phyloP scores from a whole-genome alignment of 2,797 vertebrate genomes.

The Megalops cyprinoides region DNA sequence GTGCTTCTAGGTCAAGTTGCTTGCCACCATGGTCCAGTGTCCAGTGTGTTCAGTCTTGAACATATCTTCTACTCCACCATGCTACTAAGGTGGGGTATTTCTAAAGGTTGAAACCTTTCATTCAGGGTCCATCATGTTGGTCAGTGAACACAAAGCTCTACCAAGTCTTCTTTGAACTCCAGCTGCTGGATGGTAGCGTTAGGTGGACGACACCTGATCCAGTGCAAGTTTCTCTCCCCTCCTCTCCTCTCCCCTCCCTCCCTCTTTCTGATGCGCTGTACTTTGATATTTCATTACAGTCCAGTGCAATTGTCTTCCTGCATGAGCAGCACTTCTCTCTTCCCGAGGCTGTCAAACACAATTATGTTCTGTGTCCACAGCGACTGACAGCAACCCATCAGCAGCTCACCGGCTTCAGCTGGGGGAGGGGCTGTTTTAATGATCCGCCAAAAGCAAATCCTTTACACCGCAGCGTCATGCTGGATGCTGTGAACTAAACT shows the following conservation, averaged over 20 bases:
- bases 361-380: conserved; percentile 31
- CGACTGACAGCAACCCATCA: conserved; percentile 17
- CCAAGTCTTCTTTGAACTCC: neutral
- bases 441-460: conserved; percentile 27
- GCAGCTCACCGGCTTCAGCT: neutral
- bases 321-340: conserved; percentile 43
- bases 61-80: neutral
- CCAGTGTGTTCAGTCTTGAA: neutral
- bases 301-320: conserved; percentile 28
- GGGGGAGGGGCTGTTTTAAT: conserved; percentile 37
- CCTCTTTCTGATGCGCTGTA: neutral
- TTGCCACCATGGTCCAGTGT: neutral
- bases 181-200: neutral
- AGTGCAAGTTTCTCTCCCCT: neutral
- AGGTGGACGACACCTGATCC: conserved; percentile 1
- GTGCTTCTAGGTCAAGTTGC: neutral
- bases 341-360: conserved; percentile 50
- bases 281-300: conserved; percentile 50
- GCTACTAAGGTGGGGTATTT: neutral
- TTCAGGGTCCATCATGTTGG: neutral
- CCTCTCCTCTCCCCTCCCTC: neutral
- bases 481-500: conserved; percentile 42
- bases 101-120: neutral
- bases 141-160: neutral
- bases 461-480: conserved; percentile 10